Base-by-base conservation (phyloP, 2,888 invertebrate genomes). In the Melipona bicolor region DNA sequence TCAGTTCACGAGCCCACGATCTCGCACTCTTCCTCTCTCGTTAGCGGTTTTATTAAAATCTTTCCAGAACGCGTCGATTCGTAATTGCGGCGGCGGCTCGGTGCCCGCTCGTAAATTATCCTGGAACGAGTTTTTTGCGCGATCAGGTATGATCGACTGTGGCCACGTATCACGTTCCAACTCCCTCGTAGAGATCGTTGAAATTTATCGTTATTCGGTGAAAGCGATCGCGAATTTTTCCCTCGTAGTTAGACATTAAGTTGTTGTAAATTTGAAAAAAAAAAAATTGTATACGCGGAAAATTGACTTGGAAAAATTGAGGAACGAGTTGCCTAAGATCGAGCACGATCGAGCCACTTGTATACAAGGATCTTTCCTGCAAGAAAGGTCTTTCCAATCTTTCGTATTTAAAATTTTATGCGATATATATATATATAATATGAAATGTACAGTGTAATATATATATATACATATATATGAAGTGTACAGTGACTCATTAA, bases 11-110 rank as follows among this genome's bases (percentile, higher is more conserved):
- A 68, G 4, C 2, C 64, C 36, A 43, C 43, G 43, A 43, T 43
- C 15, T 21, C 71, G 72, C 64, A 59, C 27, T 24, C 64, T 32
- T 61, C 52, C 21, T 32, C 81, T 83, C 81, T 83, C 82, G 81
- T 83, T 81, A 81, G 65, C 64, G 73, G 70, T 82, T 82, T 81
- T 75, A 80, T 82, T 75, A 81, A 82, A 82, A 81, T 81, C 81
- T 56, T 65, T 81, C 36, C 64, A 32, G 80, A 72, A 69, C 81
- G 73, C 81, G 81, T 54, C 68, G 74, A 81, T 81, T 81, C 80
- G 74, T 74, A 74, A 81, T 81, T 81, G 80, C 81, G 56, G 69
- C 54, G 50, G 64, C 54, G 50, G 64, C 50, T 43, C 50, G 49
- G 36, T 52, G 54, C 19, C 79, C 68, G 80, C 81, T 79, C 81